Conservation (phyloP, 2,113 vertebrate species). For the Bostrychus sinensis region DNA sequence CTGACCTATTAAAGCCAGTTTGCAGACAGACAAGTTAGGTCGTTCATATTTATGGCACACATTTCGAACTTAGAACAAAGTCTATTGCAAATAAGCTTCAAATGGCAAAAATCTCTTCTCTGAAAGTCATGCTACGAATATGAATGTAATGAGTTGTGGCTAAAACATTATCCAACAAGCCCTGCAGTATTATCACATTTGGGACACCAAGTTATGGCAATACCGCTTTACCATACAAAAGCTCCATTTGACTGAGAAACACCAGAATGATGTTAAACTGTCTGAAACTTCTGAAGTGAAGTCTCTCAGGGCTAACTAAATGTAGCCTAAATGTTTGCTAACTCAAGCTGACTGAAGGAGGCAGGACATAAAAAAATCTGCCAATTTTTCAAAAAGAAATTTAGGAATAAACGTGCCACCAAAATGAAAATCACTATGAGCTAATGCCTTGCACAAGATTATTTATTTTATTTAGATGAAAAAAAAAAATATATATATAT, state of each 20-base stretch:
- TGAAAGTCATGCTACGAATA: conserved; percentile 23
- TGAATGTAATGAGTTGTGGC: neutral
- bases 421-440: neutral
- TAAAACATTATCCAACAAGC: neutral
- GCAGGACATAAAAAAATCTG: neutral
- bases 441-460: neutral
- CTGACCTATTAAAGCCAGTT: conserved; percentile 55
- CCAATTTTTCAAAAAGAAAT: neutral
- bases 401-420: neutral
- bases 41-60: neutral
- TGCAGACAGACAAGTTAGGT: conserved; percentile 1
- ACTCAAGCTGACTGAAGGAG: no score
- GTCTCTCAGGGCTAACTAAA: no score
- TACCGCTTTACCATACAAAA: no score
- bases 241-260: no score
- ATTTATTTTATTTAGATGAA: no score
- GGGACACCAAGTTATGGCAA: no score
- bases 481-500: no score
- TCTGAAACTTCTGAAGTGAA: no score
- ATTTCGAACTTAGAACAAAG: conserved; percentile 7
- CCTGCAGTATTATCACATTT: no score
- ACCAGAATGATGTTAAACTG: no score
- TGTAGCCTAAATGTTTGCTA: no score
- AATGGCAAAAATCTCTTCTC: conserved; percentile 12
- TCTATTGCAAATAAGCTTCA: neutral